Percentiles rank a stretch among this genome's conserved stretches.
Conservation (phyloP, 2,888 invertebrate genomes). For the Kryphioiulus occultus region DNA sequence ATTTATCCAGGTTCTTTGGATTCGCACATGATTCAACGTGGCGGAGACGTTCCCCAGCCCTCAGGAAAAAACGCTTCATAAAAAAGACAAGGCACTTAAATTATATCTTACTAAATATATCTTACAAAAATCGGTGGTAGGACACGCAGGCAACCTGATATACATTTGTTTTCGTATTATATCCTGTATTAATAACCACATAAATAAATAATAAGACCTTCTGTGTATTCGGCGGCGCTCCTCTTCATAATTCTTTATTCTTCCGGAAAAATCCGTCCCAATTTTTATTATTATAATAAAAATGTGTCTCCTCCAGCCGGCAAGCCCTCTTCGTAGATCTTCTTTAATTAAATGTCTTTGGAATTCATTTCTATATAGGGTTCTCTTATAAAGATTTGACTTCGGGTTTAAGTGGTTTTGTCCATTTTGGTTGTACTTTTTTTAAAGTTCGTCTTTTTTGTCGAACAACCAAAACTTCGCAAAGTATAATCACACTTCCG, state of each 20-base stretch:
- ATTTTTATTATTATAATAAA: conserved; percentile 39
- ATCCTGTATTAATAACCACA: conserved; percentile 41
- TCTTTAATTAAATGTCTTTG: conserved; percentile 9
- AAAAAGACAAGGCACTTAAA: conserved; percentile 43
- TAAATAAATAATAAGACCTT: conserved; percentile 48
- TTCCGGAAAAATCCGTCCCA: not conserved
- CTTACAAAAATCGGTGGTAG: conserved; percentile 37
- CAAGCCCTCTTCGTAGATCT: not conserved
- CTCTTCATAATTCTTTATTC: conserved; percentile 17
- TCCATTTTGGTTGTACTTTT: not conserved
- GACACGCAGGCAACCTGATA: conserved; percentile 33
- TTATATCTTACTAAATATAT: conserved; percentile 43
- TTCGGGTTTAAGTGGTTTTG: conserved; percentile 10
- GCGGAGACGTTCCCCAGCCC: not conserved
- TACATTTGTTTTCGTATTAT: conserved; percentile 44
- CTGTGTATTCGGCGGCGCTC: not conserved
- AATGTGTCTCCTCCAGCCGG: not conserved
- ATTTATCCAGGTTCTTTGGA: conserved; percentile 15
- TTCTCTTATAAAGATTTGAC: conserved; percentile 23
- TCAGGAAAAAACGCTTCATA: not conserved
- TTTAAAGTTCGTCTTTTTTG: not conserved
- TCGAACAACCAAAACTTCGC: not conserved
- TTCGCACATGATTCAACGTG: conserved; percentile 16
- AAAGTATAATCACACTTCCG: conserved; percentile 49
- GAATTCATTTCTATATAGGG: conserved; percentile 15